Conservation (phyloP, 2,797 vertebrate species). For the Manis crassicaudata region DNA sequence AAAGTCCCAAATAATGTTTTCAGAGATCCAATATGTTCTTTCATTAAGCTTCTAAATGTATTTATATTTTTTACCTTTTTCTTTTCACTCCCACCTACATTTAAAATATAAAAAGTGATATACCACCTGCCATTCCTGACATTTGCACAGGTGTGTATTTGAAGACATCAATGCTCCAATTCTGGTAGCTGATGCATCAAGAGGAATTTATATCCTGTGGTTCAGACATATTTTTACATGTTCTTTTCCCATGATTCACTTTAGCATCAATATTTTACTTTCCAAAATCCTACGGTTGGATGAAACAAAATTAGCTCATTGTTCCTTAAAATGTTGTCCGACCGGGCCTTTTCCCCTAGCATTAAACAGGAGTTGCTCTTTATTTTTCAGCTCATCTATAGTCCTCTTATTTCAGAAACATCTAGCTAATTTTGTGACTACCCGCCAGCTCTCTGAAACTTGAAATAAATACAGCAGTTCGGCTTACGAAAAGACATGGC, state of each 20-base stretch:
- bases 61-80: neutral
- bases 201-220: neutral
- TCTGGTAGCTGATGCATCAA: too few species aligned
- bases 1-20: neutral
- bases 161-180: neutral
- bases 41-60: neutral
- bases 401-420: neutral
- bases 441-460: rapidly evolving
- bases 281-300: neutral
- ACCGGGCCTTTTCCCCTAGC: rapidly evolving
- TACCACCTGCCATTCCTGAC: neutral
- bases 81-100: neutral
- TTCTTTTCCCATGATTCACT: neutral
- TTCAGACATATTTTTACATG: neutral
- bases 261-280: too few species aligned
- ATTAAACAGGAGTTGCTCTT: neutral
- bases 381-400: neutral
- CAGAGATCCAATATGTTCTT: neutral
- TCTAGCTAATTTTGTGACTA: neutral
- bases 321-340: neutral
- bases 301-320: rapidly evolving
- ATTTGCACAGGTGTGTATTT: neutral
- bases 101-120: neutral
- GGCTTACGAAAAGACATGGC: neutral
- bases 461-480: neutral